Evolutionary conservation across 1,140 invertebrate species (phyloP), one percentile per base, ranked within the genome.

Genomic region (Hormaphis cornu): DNA sequence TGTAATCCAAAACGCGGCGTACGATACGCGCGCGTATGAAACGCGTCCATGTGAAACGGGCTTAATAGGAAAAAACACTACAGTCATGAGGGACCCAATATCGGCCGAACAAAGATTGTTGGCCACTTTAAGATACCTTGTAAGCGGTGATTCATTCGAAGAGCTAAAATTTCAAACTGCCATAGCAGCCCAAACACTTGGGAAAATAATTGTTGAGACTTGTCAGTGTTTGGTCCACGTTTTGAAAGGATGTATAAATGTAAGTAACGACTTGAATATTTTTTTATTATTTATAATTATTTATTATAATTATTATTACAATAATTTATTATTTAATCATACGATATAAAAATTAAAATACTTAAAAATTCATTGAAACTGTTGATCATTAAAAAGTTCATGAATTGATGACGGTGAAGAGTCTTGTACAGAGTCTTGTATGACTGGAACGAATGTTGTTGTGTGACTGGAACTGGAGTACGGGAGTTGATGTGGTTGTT

Each of bases 201-300:
- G 30, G 35, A 58, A 58, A 35, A 58, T 58, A 35, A 40, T 58
- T 35, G 18, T 35, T 58, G 54, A 58, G 35, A 40, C 20, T 18
- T 58, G 54, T 18, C 12, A 35, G 12, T 12, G 12, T 59, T 59
- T 59, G 33, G n/a, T 59, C 18, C 3, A 59, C 56, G 56, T 59
- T 59, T 42, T 59, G 4, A 59, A 59, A 22, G 18, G 37, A 24
- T 35, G 10, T 24, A 26, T 59, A 12, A 59, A 59, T 10, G 56
- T 59, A 59, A 22, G 4, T 59, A 3, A 46, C 42, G 20, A 20
- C 18, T 20, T 44, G 3, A 44, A 44, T 44, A 44, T 44, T 44
- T 46, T 46, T 20, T 46, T 46, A 18, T 46, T 46, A 46, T 46
- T 46, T 46, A 46, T 46, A 46, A 46, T 46, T 46, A 46, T 46